A percentile compares a stretch with the other conserved stretches of the same genome.
Evolutionary conservation across 2,888 invertebrate genomes (phyloP).

Genomic region (Drosophila colorata): DNA sequence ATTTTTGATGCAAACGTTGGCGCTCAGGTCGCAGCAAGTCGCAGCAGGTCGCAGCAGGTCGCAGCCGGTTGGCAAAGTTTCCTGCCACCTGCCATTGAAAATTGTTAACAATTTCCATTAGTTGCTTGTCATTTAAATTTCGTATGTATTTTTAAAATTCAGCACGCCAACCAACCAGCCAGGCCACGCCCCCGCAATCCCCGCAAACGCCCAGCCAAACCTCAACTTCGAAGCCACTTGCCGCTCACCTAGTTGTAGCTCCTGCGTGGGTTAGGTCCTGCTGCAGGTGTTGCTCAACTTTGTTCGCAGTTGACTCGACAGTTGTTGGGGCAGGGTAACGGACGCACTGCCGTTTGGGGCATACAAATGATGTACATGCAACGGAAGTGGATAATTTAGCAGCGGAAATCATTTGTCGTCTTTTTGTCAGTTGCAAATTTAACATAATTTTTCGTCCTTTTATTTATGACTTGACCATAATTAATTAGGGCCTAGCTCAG

Average conservation of each 20-base stretch:
- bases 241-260: conserved; percentile 16
- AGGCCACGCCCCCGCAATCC: not conserved
- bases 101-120: conserved; percentile 81
- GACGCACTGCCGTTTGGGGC: not conserved
- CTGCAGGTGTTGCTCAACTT: conserved; percentile 62
- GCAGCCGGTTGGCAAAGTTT: conserved; percentile 61
- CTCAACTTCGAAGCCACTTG: conserved; percentile 22
- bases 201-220: not conserved
- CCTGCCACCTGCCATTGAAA: conserved; percentile 62
- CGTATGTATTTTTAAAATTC: conserved; percentile 67
- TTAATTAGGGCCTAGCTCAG: conserved; percentile 36
- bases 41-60: conserved; percentile 19
- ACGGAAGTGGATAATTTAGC: conserved; percentile 76
- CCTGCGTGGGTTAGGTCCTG: conserved; percentile 11
- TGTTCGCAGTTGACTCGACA: conserved; percentile 43
- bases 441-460: conserved; percentile 38
- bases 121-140: conserved; percentile 82
- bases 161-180: conserved; percentile 33
- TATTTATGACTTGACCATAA: conserved; percentile 33
- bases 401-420: conserved; percentile 77
- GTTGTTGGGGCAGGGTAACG: not conserved
- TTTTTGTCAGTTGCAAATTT: conserved; percentile 71
- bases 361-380: conserved; percentile 69
- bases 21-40: conserved; percentile 10
- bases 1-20: conserved; percentile 72